phyloP scores from a whole-genome alignment of 1,140 invertebrate species.

The Ceratina calcarata region DNA sequence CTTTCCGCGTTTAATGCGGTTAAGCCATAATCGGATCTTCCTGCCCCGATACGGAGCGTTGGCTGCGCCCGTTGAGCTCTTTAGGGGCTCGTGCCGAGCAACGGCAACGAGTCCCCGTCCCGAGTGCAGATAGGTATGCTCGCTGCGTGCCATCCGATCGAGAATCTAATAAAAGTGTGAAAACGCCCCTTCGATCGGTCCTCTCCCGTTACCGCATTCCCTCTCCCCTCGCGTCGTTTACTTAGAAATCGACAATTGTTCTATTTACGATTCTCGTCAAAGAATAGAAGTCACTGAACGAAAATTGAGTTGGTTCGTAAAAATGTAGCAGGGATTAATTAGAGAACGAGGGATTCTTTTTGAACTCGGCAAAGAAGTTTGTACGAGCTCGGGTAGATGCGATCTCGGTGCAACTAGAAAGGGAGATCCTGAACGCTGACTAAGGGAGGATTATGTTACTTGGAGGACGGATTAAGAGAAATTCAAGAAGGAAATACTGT shows the following conservation, averaged over 20 bases:
- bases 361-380: background rate
- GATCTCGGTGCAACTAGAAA: background rate
- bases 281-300: background rate
- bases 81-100: too few relatives aligned
- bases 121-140: too few relatives aligned
- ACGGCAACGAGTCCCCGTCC: background rate
- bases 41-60: conserved; percentile 57
- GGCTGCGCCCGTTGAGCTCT: conserved; percentile 43
- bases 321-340: background rate
- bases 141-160: conserved; percentile 3
- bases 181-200: conserved; percentile 23
- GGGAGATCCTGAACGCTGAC: background rate
- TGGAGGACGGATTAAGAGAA: background rate
- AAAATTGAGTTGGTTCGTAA: background rate
- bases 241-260: too few relatives aligned
- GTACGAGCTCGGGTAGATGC: background rate
- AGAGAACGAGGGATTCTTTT: background rate
- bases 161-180: conserved; percentile 26
- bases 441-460: conserved; percentile 1
- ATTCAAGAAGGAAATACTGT: conserved; percentile 9
- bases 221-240: background rate
- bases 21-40: conserved; percentile 68
- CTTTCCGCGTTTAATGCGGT: conserved; percentile 67
- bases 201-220: background rate
- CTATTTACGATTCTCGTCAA: too few relatives aligned